These are phyloP conservation scores for Mylabris sibirica DNA, from an alignment of 2,888 invertebrate species.

Conservation along the genomic window DNA sequence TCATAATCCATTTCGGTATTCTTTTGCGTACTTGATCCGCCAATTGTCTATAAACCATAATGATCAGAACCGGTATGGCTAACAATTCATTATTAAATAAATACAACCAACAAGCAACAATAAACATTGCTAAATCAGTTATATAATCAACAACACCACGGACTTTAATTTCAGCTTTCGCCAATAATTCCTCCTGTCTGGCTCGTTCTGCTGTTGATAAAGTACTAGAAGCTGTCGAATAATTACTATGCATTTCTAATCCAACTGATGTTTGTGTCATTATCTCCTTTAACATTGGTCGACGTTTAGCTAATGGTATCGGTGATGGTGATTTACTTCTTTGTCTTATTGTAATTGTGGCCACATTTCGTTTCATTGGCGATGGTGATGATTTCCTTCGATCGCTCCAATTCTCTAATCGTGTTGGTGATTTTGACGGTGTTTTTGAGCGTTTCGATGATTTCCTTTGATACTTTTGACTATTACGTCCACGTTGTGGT, in stretches of 20 bases:
- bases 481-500: slow-evolving; percentile 27
- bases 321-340: slow-evolving; percentile 43
- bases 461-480: slow-evolving; percentile 18
- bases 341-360: neutral
- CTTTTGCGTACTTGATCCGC: slow-evolving; percentile 67
- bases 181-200: slow-evolving; percentile 67
- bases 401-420: slow-evolving; percentile 40
- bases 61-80: slow-evolving; percentile 78
- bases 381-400: slow-evolving; percentile 41
- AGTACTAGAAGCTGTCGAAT: slow-evolving; percentile 44
- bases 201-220: slow-evolving; percentile 34
- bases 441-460: slow-evolving; percentile 32
- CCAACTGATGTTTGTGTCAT: slow-evolving; percentile 59
- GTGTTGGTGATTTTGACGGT: slow-evolving; percentile 37
- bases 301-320: slow-evolving; percentile 41
- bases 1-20: slow-evolving; percentile 48
- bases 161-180: slow-evolving; percentile 73
- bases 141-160: slow-evolving; percentile 75
- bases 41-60: slow-evolving; percentile 80
- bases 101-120: slow-evolving; percentile 83
- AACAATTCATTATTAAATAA: slow-evolving; percentile 80
- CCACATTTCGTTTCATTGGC: slow-evolving; percentile 19
- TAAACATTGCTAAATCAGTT: slow-evolving; percentile 76
- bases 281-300: slow-evolving; percentile 55
- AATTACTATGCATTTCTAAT: slow-evolving; percentile 48